Evolutionary conservation across 2,797 vertebrate species (phyloP), one percentile per base, ranked within the genome.

Genomic region (Myoxocephalus aenaeus): DNA sequence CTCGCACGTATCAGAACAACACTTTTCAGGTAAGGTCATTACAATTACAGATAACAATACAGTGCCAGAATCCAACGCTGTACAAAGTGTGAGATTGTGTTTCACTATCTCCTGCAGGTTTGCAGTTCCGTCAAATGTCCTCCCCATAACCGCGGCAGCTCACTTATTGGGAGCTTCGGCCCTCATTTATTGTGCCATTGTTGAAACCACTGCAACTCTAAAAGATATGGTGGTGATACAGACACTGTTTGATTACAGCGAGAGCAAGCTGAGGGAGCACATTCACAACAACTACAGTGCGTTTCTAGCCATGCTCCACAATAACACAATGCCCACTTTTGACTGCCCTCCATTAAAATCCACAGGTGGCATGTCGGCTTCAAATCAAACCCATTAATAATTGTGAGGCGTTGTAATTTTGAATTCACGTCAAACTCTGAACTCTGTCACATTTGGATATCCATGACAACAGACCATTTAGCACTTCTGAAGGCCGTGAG

Each of bases 21-120:
- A 93, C 85, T 76, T 87, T 90, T 85, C 90, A 90, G 89, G 87
- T 91, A 88, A 91, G 90, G 89, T 92, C 85, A 94, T 91, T 90
- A 92, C 81, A 92, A 92, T 91, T 90, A 93, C 86, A 92, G 90
- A 95, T 92, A 84, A 89, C 72, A 85, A 86, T 84, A 90, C 68
- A 64, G 73, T 83, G 77, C 48, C 42, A 67, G 69, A 70, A 83
- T 84, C 65, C 77, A 54, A 58, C 48, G 58, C 81, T 66, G 65
- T 44, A 70, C 69, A 50, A 67, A 84, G 75, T 69, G 51, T 79
- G 65, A 53, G 77, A 83, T 80, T 90, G 84, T 86, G 75, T 87
- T 87, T 83, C 61, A 22, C 77, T 68, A 80, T 87, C 83, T 89
- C 64, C 70, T 73, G 79, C 69, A 72, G 76, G 80, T 87, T 48